These are phyloP conservation scores for Gibbula magus DNA, from an alignment of 2,888 invertebrate species.

Conservation along the genomic window DNA sequence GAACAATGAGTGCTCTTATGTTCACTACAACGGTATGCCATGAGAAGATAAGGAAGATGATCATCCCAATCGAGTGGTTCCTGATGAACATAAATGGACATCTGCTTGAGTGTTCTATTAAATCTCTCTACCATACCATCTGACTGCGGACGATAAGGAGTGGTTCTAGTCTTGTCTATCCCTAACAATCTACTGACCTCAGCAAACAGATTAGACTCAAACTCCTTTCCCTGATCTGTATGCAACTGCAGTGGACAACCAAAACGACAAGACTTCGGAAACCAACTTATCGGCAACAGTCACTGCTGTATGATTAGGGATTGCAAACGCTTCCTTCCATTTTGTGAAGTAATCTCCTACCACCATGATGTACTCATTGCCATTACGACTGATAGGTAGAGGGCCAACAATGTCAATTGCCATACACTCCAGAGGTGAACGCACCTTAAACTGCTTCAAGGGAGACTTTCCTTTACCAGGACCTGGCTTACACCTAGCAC, in stretches of 20 bases:
- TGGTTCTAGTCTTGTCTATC: conserved; percentile 44
- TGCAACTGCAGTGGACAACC: no score
- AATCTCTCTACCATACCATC: conserved; percentile 46
- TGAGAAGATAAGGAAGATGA: conserved; percentile 37
- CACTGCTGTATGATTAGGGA: neutral
- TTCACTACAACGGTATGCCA: conserved; percentile 37
- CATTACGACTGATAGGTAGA: neutral
- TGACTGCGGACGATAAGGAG: conserved; percentile 39
- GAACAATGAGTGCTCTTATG: conserved; percentile 40
- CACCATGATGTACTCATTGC: neutral
- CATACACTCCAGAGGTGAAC: neutral
- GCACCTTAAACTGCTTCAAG: neutral
- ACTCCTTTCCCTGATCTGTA: no score
- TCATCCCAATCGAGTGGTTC: conserved; percentile 45
- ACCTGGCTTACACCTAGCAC: neutral
- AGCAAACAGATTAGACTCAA: no score
- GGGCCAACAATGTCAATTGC: neutral
- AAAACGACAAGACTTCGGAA: no score
- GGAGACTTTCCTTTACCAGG: neutral
- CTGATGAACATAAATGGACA: conserved; percentile 29
- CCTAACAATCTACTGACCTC: conserved; percentile 34
- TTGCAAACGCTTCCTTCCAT: neutral
- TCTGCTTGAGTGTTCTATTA: conserved; percentile 39
- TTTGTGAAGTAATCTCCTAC: neutral
- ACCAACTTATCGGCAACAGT: neutral